Conservation (phyloP, 2,888 invertebrate genomes). For the Ceraclea dissimilis region DNA sequence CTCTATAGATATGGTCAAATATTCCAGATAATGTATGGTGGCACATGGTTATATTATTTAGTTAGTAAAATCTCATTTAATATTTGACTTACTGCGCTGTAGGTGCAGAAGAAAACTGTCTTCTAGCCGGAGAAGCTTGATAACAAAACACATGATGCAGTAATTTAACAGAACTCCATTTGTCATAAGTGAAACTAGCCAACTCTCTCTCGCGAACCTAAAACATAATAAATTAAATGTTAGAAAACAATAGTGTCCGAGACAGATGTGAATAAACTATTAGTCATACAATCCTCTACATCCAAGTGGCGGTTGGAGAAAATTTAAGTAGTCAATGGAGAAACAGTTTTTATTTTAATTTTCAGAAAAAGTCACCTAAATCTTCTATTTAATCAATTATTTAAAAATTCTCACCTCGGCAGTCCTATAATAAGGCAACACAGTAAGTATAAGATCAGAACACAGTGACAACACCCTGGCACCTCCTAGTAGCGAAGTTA, state of each 20-base stretch:
- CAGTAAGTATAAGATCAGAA: conserved; percentile 69
- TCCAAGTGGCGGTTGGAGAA: too few species aligned
- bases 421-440: conserved; percentile 74
- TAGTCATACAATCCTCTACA: too few species aligned
- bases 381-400: too few species aligned
- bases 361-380: too few species aligned
- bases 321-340: too few species aligned
- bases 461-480: conserved; percentile 72
- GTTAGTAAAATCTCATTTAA: too few species aligned
- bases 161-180: conserved; percentile 77
- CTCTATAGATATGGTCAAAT: too few species aligned
- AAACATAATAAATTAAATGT: conserved; percentile 18
- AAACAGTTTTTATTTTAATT: too few species aligned
- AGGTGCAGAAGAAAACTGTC: conserved; percentile 71
- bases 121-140: conserved; percentile 76
- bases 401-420: conserved; percentile 77
- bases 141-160: conserved; percentile 86
- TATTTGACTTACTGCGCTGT: conserved; percentile 54
- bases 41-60: too few species aligned
- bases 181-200: conserved; percentile 74
- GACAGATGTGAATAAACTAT: too few species aligned
- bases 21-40: too few species aligned
- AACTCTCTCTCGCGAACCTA: conserved; percentile 75
- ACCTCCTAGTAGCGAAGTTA: conserved; percentile 65
- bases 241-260: too few species aligned